These are phyloP conservation scores for Carposina sasakii DNA, from an alignment of 1,140 invertebrate genomes.

Conservation along the genomic window DNA sequence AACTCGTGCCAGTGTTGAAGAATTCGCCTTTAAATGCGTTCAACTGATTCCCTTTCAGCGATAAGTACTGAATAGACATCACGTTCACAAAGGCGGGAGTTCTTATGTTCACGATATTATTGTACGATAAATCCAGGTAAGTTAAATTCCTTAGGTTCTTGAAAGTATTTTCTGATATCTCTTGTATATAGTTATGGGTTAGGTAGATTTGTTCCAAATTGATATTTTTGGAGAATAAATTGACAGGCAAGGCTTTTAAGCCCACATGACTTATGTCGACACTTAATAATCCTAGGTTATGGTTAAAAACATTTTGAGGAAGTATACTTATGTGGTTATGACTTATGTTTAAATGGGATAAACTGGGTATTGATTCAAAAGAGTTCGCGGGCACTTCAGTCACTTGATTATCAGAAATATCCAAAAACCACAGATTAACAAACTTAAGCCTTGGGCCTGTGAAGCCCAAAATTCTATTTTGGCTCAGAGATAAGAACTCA, in stretches of 20 bases:
- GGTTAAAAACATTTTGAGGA: slow-evolving; percentile 74
- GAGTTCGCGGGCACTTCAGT: slow-evolving; percentile 78
- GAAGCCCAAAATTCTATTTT: slow-evolving; percentile 82
- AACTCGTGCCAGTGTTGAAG: slow-evolving; percentile 80
- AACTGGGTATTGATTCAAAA: slow-evolving; percentile 78
- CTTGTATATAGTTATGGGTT: slow-evolving; percentile 78
- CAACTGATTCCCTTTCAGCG: slow-evolving; percentile 80
- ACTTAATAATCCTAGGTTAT: slow-evolving; percentile 74
- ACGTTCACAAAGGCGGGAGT: slow-evolving; percentile 78
- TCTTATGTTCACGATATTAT: slow-evolving; percentile 84
- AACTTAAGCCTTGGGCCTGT: slow-evolving; percentile 78
- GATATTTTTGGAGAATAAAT: slow-evolving; percentile 79
- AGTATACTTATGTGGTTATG: slow-evolving; percentile 80
- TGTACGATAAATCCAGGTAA: slow-evolving; percentile 81
- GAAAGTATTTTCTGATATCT: slow-evolving; percentile 82
- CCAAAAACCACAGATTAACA: slow-evolving; percentile 78
- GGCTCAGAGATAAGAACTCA: slow-evolving; percentile 81
- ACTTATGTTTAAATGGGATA: slow-evolving; percentile 86
- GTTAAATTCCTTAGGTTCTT: slow-evolving; percentile 82
- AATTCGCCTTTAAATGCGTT: slow-evolving; percentile 86
- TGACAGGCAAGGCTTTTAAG: slow-evolving; percentile 79
- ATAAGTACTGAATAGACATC: slow-evolving; percentile 79
- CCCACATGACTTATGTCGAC: slow-evolving; percentile 84
- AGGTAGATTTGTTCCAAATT: slow-evolving; percentile 79
- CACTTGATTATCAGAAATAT: slow-evolving; percentile 86